Percentiles rank a stretch among this genome's conserved stretches.
Evolutionary conservation across 2,797 vertebrate genomes (phyloP).

Genomic region (Chromis chromis): DNA sequence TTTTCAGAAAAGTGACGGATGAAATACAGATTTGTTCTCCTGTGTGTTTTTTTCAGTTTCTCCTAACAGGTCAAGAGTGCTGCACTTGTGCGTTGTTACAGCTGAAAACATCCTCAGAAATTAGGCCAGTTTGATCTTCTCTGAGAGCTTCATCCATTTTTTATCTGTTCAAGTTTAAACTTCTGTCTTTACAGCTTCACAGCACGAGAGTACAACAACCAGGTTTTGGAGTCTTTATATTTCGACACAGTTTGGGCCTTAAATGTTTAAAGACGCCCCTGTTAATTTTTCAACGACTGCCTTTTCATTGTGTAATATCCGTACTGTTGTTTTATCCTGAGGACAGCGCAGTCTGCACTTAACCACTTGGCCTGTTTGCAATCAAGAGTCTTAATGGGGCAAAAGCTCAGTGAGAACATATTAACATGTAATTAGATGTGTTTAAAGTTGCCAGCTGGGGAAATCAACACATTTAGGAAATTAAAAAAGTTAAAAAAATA

Average conservation of each 20-base stretch:
- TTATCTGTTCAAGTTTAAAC: conserved; percentile 46
- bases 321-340: conserved; percentile 11
- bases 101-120: conserved; percentile 45
- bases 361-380: conserved; percentile 21
- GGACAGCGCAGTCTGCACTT: background rate
- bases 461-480: conserved; percentile 40
- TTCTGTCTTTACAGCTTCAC: conserved; percentile 3
- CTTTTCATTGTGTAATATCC: background rate
- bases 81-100: conserved; percentile 21
- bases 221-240: conserved; percentile 3
- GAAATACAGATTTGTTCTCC: conserved; percentile 20
- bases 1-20: conserved; percentile 14
- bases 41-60: conserved; percentile 9
- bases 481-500: conserved; percentile 5
- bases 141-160: conserved; percentile 66
- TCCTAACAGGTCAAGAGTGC: conserved; percentile 22
- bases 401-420: conserved; percentile 21
- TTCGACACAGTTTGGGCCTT: conserved; percentile 3
- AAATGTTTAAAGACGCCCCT: background rate
- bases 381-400: conserved; percentile 4
- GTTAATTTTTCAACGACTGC: background rate
- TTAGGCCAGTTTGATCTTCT: conserved; percentile 55
- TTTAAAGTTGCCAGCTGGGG: conserved; percentile 24
- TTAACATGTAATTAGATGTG: conserved; percentile 23
- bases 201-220: background rate